Evolutionary conservation across 2,113 vertebrate genomes (phyloP).

Genomic region (Acrocephalus arundinaceus): DNA sequence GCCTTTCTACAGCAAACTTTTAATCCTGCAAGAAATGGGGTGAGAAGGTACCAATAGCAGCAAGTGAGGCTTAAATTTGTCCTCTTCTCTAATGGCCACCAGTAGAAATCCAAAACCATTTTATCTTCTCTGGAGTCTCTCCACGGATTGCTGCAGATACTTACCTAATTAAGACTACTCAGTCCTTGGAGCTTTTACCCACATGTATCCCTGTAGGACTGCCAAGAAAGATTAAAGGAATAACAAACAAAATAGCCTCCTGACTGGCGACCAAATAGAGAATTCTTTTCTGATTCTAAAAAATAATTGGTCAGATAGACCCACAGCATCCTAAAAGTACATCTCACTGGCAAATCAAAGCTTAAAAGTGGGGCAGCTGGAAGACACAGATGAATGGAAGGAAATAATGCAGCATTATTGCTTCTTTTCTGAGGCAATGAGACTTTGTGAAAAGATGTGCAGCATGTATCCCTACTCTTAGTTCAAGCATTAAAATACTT

Average conservation of each 20-base stretch:
- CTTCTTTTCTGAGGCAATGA: not conserved
- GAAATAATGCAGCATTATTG: not conserved
- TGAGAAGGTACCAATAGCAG: not conserved
- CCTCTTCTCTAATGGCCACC: not conserved
- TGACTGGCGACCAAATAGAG: not conserved
- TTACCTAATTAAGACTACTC: not conserved
- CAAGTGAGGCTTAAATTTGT: not conserved
- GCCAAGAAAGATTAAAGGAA: not conserved
- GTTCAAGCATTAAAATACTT: not conserved
- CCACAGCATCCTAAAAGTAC: not conserved
- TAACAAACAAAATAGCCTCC: not conserved
- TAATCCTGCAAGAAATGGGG: not conserved
- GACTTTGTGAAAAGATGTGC: not conserved
- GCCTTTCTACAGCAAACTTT: not conserved
- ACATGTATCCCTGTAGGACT: not conserved
- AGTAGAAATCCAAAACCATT: not conserved
- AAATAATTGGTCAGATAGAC: not conserved
- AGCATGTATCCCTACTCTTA: not conserved
- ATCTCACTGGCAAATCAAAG: not conserved
- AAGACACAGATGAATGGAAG: not conserved
- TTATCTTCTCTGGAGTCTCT: not conserved
- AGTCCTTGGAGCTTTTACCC: not conserved
- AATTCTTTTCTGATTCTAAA: not conserved
- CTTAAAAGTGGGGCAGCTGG: not conserved
- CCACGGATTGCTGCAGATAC: not conserved